Evolutionary conservation across 2,888 invertebrate species (phyloP).

Genomic region (Rutpela maculata): DNA sequence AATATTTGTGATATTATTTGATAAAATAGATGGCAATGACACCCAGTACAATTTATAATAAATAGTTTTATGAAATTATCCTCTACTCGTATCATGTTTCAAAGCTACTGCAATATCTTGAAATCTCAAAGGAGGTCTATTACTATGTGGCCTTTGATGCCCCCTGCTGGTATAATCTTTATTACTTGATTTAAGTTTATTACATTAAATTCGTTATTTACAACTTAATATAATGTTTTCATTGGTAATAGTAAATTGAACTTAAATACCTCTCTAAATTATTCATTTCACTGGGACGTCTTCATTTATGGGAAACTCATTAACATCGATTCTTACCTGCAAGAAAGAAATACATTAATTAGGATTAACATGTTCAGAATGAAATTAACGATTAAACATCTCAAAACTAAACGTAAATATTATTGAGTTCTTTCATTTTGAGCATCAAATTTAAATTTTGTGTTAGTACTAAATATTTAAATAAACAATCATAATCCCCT

Average conservation of each 20-base stretch:
- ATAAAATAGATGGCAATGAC: not conserved
- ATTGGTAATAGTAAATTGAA: conserved; percentile 5
- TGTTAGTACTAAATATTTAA: too few relatives aligned
- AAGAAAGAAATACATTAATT: conserved; percentile 2
- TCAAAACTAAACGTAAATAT: too few relatives aligned
- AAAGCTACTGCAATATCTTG: conserved; percentile 28
- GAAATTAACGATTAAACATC: too few relatives aligned
- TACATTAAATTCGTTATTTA: conserved; percentile 21
- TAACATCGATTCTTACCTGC: conserved; percentile 18
- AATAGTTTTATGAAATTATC: not conserved
- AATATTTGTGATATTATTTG: too few relatives aligned
- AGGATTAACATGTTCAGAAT: too few relatives aligned
- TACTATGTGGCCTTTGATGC: not conserved
- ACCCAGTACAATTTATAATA: not conserved
- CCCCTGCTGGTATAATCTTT: conserved; percentile 19
- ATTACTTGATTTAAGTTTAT: conserved; percentile 25
- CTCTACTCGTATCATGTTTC: conserved; percentile 6
- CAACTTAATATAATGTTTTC: not conserved
- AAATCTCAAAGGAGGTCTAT: conserved; percentile 31
- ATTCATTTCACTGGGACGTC: not conserved
- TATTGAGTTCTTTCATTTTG: too few relatives aligned
- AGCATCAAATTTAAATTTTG: too few relatives aligned
- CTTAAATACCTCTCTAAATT: conserved; percentile 14
- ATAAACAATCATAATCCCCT: too few relatives aligned
- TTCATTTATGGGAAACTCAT: not conserved